Percentiles rank a stretch among this genome's conserved stretches.
phyloP scores from a whole-genome alignment of 2,797 vertebrate genomes.

The Sebastolobus alascanus region DNA sequence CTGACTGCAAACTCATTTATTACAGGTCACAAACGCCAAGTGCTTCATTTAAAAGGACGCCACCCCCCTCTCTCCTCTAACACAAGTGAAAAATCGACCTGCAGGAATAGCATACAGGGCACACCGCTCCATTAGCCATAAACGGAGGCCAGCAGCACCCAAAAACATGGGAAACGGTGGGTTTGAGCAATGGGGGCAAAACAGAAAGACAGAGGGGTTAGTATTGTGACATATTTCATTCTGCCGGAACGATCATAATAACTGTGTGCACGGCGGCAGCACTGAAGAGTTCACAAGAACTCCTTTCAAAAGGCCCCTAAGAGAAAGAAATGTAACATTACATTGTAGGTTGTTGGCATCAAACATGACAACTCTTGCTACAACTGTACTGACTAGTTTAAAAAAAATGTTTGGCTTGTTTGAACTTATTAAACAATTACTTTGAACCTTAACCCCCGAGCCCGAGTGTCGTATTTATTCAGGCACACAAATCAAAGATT shows the following conservation, averaged over 20 bases:
- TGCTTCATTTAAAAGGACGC: conserved; percentile 84
- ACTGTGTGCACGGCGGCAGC: neutral
- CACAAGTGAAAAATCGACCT: conserved; percentile 78
- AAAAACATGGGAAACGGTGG: conserved; percentile 31
- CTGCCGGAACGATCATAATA: neutral
- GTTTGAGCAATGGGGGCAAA: conserved; percentile 21
- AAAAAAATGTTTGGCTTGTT: conserved; percentile 3
- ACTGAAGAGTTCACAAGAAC: too few species aligned
- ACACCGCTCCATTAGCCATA: conserved; percentile 55
- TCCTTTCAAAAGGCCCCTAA: neutral
- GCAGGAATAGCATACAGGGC: conserved; percentile 71
- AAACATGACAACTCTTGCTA: neutral
- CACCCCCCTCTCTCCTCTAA: conserved; percentile 30
- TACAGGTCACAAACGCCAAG: conserved; percentile 84
- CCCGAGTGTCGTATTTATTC: conserved; percentile 63
- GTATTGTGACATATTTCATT: conserved; percentile 27
- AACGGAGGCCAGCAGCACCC: conserved; percentile 52
- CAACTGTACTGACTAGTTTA: neutral
- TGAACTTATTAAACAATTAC: conserved; percentile 9
- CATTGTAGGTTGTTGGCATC: neutral
- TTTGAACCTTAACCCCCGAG: conserved; percentile 31
- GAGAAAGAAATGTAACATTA: neutral
- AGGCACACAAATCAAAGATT: conserved; percentile 71
- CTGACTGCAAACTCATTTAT: conserved; percentile 84
- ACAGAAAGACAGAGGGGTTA: conserved; percentile 10